phyloP scores from a whole-genome alignment of 1,140 invertebrate species.

The Tachypleus tridentatus region DNA sequence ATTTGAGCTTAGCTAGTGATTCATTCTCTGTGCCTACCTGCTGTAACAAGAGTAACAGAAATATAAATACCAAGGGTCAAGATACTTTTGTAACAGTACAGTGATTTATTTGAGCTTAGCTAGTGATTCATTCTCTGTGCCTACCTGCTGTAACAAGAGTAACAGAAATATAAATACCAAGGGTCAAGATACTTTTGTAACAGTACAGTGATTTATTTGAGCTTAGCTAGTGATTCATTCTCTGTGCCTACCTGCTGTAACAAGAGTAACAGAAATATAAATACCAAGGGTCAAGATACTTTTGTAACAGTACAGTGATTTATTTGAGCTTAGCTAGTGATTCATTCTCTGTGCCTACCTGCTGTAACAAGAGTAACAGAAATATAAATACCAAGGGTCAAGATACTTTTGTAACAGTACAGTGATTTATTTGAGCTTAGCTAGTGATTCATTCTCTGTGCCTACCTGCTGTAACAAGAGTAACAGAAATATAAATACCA shows the following conservation, averaged over 20 bases:
- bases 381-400: too few relatives aligned
- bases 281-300: too few relatives aligned
- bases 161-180: too few relatives aligned
- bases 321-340: constrained; percentile 86
- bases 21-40: constrained; percentile 79
- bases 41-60: constrained; percentile 40
- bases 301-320: too few relatives aligned
- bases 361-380: constrained; percentile 44
- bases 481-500: too few relatives aligned
- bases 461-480: constrained; percentile 58
- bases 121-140: constrained; percentile 74
- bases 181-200: too few relatives aligned
- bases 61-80: too few relatives aligned
- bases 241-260: constrained; percentile 69
- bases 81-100: too few relatives aligned
- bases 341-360: constrained; percentile 76
- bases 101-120: constrained; percentile 78
- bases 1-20: constrained; percentile 83
- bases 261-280: too few relatives aligned
- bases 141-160: constrained; percentile 56
- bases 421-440: constrained; percentile 69
- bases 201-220: constrained; percentile 43
- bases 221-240: constrained; percentile 82
- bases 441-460: constrained; percentile 75
- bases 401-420: too few relatives aligned